Evolutionary conservation across 1,140 invertebrate species (phyloP).

Genomic region (Pseudomyrmex concolor): DNA sequence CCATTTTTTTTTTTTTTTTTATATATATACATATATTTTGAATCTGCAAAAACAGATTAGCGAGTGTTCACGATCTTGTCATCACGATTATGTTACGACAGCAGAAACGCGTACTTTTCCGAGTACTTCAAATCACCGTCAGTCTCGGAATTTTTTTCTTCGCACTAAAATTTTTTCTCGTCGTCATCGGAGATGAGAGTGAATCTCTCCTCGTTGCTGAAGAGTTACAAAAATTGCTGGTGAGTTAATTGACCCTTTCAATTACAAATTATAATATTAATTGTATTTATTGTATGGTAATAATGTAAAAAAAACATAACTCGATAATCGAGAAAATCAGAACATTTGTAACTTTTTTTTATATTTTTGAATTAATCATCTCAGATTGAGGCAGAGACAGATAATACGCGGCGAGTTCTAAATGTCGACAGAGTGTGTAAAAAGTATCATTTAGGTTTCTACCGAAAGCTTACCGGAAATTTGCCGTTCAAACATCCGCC

Average conservation of each 20-base stretch:
- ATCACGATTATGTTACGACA: slow-evolving; percentile 14
- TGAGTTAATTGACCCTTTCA: slow-evolving; percentile 27
- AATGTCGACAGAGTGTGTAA: slow-evolving; percentile 80
- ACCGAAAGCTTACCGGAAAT: slow-evolving; percentile 69
- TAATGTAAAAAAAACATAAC: too few relatives aligned
- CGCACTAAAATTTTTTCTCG: slow-evolving; percentile 21
- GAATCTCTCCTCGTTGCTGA: background rate
- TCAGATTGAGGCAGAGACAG: slow-evolving; percentile 76
- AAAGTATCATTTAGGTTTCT: slow-evolving; percentile 83
- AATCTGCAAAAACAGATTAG: background rate
- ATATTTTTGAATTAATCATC: background rate
- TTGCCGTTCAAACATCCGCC: slow-evolving; percentile 84
- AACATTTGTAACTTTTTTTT: background rate
- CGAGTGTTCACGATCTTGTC: background rate
- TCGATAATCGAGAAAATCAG: background rate
- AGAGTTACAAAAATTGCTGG: slow-evolving; percentile 58
- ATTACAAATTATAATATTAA: too few relatives aligned
- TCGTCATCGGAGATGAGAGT: slow-evolving; percentile 34
- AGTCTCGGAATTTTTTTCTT: slow-evolving; percentile 18
- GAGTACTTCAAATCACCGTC: slow-evolving; percentile 7
- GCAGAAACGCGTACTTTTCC: slow-evolving; percentile 13
- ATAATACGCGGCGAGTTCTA: slow-evolving; percentile 76
- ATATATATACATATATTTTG: background rate
- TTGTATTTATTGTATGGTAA: too few relatives aligned
- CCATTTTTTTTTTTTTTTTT: too few relatives aligned